Evolutionary conservation across 2,888 invertebrate species (phyloP), one percentile per base, ranked within the genome.

Genomic region (Abrostola tripartita): DNA sequence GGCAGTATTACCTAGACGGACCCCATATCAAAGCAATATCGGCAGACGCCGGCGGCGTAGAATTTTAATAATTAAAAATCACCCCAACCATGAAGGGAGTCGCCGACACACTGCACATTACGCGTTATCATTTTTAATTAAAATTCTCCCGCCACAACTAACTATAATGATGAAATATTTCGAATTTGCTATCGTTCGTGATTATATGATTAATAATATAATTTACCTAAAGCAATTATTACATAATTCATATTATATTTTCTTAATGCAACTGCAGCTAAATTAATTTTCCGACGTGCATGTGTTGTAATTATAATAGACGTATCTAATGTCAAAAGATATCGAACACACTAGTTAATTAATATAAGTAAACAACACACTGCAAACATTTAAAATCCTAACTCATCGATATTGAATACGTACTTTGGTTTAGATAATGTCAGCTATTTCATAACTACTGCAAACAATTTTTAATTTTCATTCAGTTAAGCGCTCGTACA

Each of bases 1-100:
- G 81, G 76, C 74, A 77, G 76, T 75, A 83, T 81, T 81, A 85
- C 79, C 77, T 80, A 80, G 78, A 65, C 73, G 74, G 81, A 75
- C 74, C 82, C 84, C 86, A 85, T 89, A 90, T 90, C 91, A 90
- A 90, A 90, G 91, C 87, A 89, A 90, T 91, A 92, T 91, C 82
- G 90, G 84, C 87, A 82, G 85, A 86, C 85, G 89, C 89, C 87
- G 85, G 71, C 84, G 89, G 92, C 91, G 91, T 90, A 91, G 90
- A 93, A 92, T 91, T 93, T 92, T 93, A 93, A 93, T 93, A 92
- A 94, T 93, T 93, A 93, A 94, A 94, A 94, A 93, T 91, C 93
- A 90, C 93, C 93, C 93, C 90, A 87, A 81, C 87, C 83, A 79
- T 77, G 70, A 74, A 85, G 88, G 90, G 89, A 87, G 83, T 75